Evolutionary conservation across 2,797 vertebrate species (phyloP).

Genomic region (Capromys pilorides): DNA sequence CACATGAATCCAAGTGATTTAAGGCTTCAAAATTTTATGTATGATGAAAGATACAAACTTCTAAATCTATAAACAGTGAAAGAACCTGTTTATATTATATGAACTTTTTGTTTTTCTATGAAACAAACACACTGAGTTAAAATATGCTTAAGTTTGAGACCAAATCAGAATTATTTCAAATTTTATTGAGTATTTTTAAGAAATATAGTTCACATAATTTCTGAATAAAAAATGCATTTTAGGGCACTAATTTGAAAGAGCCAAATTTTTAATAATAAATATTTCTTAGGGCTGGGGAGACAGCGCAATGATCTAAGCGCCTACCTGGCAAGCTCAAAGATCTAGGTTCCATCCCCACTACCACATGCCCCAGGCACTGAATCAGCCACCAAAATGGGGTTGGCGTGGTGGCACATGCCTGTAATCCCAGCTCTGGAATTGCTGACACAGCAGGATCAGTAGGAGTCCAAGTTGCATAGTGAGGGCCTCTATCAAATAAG

Average conservation of each 20-base stretch:
- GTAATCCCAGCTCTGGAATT: no score
- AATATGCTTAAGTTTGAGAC: neutral
- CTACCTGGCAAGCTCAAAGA: no score
- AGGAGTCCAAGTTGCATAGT: no score
- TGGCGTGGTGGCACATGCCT: no score
- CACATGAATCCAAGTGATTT: neutral
- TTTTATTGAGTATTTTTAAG: neutral
- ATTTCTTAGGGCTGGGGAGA: neutral
- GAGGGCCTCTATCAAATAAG: no score
- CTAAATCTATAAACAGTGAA: neutral
- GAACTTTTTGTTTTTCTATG: neutral
- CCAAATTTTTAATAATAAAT: neutral
- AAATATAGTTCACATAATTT: conserved; percentile 16
- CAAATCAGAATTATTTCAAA: neutral
- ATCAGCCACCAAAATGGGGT: no score
- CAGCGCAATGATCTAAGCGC: no score
- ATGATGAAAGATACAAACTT: neutral
- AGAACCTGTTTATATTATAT: neutral
- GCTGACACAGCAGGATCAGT: no score
- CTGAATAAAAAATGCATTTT: neutral
- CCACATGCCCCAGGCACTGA: no score
- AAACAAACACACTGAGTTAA: neutral
- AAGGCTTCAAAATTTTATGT: neutral
- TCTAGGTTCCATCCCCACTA: no score
- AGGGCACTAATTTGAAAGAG: neutral